A percentile compares a stretch with the other conserved stretches of the same genome.
phyloP scores from a whole-genome alignment of 2,113 vertebrate species.

The Alligator sinensis region DNA sequence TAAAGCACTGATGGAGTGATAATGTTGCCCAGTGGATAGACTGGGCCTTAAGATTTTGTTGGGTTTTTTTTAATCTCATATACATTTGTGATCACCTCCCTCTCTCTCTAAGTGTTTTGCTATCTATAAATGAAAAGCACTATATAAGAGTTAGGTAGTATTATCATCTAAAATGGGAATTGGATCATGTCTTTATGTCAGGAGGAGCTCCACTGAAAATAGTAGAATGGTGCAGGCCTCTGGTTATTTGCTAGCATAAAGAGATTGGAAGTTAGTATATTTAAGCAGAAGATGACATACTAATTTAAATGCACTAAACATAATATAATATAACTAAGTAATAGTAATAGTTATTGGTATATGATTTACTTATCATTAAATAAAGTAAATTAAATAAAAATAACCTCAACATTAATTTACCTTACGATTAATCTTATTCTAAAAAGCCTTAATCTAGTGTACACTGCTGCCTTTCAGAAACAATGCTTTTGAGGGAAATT shows the following conservation, averaged over 20 bases:
- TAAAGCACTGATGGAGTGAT: neutral
- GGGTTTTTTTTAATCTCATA: too few relatives aligned
- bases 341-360: neutral
- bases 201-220: neutral
- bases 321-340: neutral
- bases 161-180: neutral
- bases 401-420: neutral
- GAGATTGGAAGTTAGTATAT: neutral
- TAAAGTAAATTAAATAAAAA: neutral
- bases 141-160: neutral
- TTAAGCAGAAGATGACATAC: neutral
- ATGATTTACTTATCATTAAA: neutral
- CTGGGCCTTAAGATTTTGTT: neutral
- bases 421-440: too few relatives aligned
- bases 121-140: neutral
- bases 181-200: conserved; percentile 16
- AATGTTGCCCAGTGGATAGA: neutral
- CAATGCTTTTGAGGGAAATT: neutral
- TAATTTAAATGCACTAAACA: neutral
- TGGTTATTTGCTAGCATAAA: neutral
- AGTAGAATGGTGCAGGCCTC: neutral
- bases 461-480: neutral
- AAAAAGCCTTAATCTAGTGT: too few relatives aligned
- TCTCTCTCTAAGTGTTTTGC: too few relatives aligned
- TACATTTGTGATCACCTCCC: too few relatives aligned